These are phyloP conservation scores for Hemicentrotus pulcherrimus DNA, from an alignment of 35 echinoderm and acorn worm species.

Conservation along the genomic window DNA sequence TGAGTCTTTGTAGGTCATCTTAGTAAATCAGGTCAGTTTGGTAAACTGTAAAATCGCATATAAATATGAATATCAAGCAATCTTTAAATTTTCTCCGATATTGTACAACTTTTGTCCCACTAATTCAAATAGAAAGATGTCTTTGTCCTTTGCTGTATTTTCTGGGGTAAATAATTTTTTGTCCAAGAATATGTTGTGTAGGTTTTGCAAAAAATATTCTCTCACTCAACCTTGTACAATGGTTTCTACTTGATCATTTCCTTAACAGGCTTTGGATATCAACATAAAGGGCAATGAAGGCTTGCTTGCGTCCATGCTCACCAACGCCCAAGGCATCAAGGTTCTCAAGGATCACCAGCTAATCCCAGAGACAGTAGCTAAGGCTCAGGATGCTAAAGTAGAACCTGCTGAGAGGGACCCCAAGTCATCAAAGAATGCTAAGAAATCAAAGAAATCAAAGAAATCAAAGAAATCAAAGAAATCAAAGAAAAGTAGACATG, in stretches of 20 bases:
- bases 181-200: too few relatives aligned
- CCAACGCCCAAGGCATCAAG: background rate
- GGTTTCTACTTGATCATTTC: background rate
- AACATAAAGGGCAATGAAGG: conserved; percentile 7
- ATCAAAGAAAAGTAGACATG: background rate
- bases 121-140: too few relatives aligned
- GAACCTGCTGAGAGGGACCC: background rate
- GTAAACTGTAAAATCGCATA: too few relatives aligned
- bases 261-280: conserved; percentile 4
- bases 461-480: background rate
- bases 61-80: too few relatives aligned
- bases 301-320: background rate
- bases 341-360: background rate
- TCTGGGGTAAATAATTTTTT: too few relatives aligned
- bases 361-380: background rate
- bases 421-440: background rate
- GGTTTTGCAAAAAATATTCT: too few relatives aligned
- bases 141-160: too few relatives aligned
- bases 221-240: too few relatives aligned
- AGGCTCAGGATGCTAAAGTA: background rate
- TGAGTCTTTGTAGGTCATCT: too few relatives aligned
- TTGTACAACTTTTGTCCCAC: too few relatives aligned
- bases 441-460: background rate
- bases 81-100: too few relatives aligned
- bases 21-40: too few relatives aligned